Evolutionary conservation across 2,797 vertebrate species (phyloP), one percentile per base, ranked within the genome.

Genomic region (Myripristis jacobus): DNA sequence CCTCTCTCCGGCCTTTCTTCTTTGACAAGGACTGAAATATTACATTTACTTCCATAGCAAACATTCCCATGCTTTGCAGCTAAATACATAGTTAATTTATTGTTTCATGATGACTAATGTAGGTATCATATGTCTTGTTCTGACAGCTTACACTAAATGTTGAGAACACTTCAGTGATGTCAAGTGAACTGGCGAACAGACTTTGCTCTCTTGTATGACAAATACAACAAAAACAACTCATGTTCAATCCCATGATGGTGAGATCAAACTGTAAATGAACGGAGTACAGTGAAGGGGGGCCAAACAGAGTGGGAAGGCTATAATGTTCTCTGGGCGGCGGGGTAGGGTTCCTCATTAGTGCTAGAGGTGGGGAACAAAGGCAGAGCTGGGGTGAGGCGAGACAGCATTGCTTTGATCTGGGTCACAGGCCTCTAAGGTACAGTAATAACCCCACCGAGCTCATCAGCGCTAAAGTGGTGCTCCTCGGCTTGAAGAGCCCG

Each of bases 261-360:
- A 84, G 73, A 83, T 86, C 71, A 87, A 87, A 84, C 71, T 61
- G 50, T 61, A 58, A 83, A 41, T 46, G 70, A 27, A 54, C 34
- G 53, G 70, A 79, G 75, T 75, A 76, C 76, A 76, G 67, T 81
- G 66, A 86, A 85, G 85, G n/a, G 61, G 75, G 72, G 47, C 71
- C 70, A 79, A 82, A 85, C 68, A 88, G 78, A 86, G 66, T 82
- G 73, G 77, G 73, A 79, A 58, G 64, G 76, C 74, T 87, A 88
- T 86, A 82, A 84, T 86, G 76, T 80, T 80, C 69, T 50, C 61
- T 81, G 77, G 67, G 77, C 66, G 53, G 79, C 47, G 13, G 85
- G 84, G 73, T 76, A 90, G 85, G 88, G 79, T 84, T 86, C 90
- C 88, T 94, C 91, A 93, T 94, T 93, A 93, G 89, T 36, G 57